Percentiles rank a stretch among this genome's conserved stretches.
phyloP scores from a whole-genome alignment of 2,888 invertebrate genomes.

The Volucella bombylans region DNA sequence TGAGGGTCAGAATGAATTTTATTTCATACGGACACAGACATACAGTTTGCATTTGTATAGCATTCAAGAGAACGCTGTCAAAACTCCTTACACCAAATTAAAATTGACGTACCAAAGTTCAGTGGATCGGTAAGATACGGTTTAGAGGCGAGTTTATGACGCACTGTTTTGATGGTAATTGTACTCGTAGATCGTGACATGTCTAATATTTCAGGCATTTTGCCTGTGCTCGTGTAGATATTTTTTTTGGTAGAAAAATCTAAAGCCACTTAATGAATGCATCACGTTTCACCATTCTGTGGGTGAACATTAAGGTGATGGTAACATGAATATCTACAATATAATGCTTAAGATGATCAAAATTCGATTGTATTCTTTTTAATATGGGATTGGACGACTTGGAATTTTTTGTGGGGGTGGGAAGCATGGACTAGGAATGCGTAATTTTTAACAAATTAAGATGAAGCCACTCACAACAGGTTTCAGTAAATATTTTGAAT shows the following conservation, averaged over 20 bases:
- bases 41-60: neutral
- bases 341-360: neutral
- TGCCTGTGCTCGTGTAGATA: constrained; percentile 13
- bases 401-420: constrained; percentile 7
- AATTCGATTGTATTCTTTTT: neutral
- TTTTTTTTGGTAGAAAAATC: neutral
- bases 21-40: constrained; percentile 10
- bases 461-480: neutral
- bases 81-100: constrained; percentile 30
- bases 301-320: neutral
- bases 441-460: neutral
- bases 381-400: constrained; percentile 2
- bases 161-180: constrained; percentile 33
- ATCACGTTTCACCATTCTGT: constrained; percentile 38
- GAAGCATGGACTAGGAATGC: constrained; percentile 2
- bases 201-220: constrained; percentile 31
- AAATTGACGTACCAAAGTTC: constrained; percentile 48
- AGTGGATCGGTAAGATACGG: constrained; percentile 27
- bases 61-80: constrained; percentile 47
- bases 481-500: neutral
- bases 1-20: constrained; percentile 39
- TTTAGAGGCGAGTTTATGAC: constrained; percentile 30
- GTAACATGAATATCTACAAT: neutral
- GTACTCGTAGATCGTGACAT: constrained; percentile 47
- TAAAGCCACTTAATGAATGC: constrained; percentile 5